Conservation (phyloP, 2,888 invertebrate species). For the Chalcis sispes region DNA sequence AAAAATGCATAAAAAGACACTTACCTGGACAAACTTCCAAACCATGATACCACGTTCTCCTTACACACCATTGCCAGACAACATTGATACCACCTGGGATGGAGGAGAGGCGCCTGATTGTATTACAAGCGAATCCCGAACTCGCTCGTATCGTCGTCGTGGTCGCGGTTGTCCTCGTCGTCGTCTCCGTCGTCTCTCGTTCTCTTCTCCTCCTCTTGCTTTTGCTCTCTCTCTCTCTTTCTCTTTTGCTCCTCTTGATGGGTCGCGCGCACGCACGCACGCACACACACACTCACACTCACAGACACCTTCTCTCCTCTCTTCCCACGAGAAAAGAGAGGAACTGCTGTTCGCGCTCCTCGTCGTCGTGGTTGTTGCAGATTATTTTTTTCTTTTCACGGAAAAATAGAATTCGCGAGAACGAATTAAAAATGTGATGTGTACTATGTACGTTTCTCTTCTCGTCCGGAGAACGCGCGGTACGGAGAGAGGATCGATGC, state of each 20-base stretch:
- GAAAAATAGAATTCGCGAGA: constrained; percentile 3
- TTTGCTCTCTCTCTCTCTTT: constrained; percentile 6
- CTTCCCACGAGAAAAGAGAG: not conserved
- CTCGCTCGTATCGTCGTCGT: constrained; percentile 31
- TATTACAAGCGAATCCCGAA: constrained; percentile 37
- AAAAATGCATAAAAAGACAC: not conserved
- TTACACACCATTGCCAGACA: constrained; percentile 95
- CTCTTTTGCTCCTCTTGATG: constrained; percentile 6
- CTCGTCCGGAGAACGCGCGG: constrained; percentile 4
- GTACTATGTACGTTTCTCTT: not conserved
- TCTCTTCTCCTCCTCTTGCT: not conserved
- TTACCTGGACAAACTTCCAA: constrained; percentile 84
- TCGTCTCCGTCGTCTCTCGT: too few relatives aligned
- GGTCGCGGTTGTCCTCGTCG: not conserved
- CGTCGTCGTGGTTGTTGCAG: not conserved
- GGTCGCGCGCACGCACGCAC: constrained; percentile 32
- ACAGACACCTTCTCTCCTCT: not conserved
- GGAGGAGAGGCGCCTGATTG: constrained; percentile 48
- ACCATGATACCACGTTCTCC: constrained; percentile 98
- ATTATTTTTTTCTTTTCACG: not conserved
- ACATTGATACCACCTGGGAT: constrained; percentile 75
- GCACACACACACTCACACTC: not conserved
- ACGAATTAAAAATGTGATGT: not conserved
- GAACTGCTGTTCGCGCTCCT: not conserved
- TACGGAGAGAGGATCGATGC: not conserved